These are phyloP conservation scores for Melinaea menophilus DNA, from an alignment of 2,888 invertebrate species.

Conservation along the genomic window DNA sequence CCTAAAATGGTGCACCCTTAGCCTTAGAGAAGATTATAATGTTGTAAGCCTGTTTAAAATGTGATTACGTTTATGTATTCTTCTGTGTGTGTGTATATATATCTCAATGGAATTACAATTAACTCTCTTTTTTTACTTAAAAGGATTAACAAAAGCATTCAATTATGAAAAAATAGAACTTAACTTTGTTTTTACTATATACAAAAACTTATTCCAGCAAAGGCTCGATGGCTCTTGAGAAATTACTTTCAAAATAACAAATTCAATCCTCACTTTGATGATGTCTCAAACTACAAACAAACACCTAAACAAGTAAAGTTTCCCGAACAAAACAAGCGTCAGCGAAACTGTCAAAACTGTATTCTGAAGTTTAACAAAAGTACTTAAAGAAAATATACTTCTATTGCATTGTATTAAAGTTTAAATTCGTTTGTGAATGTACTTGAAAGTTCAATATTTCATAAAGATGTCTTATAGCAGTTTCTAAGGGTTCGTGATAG, in stretches of 20 bases:
- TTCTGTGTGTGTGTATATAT: too few species aligned
- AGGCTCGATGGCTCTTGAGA: constrained; percentile 3
- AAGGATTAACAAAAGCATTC: neutral
- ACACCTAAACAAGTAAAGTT: constrained; percentile 50
- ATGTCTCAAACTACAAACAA: constrained; percentile 50
- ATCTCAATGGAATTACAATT: too few species aligned
- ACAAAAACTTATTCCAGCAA: neutral
- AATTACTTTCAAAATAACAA: constrained; percentile 24
- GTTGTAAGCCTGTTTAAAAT: too few species aligned
- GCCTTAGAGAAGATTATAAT: too few species aligned
- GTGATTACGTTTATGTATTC: too few species aligned
- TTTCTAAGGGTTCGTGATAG: constrained; percentile 40
- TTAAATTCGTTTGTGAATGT: constrained; percentile 15
- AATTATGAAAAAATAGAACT: too few species aligned
- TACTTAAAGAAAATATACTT: constrained; percentile 27
- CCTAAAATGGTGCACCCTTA: too few species aligned
- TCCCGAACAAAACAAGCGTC: constrained; percentile 47
- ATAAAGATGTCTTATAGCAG: constrained; percentile 43
- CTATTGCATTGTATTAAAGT: constrained; percentile 14
- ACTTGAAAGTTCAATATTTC: constrained; percentile 50
- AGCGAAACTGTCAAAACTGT: constrained; percentile 36
- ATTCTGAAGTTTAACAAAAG: constrained; percentile 12
- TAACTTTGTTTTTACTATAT: neutral
- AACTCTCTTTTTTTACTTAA: neutral
- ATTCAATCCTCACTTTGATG: constrained; percentile 35